These are phyloP conservation scores for Gerris buenoi DNA, from an alignment of 1,140 invertebrate genomes.

Conservation along the genomic window DNA sequence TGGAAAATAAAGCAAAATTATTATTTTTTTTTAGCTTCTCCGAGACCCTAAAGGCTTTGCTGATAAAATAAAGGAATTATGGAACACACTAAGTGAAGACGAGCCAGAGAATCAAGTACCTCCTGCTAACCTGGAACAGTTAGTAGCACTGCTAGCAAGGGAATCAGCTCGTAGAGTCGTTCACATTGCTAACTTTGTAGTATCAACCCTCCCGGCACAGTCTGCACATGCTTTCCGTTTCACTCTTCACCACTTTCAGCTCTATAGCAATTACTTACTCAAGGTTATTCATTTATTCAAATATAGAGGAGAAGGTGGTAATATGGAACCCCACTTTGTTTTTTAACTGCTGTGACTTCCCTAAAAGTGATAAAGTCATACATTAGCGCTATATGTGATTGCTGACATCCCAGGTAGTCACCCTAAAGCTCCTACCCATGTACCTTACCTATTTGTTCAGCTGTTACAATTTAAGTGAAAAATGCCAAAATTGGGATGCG, in stretches of 20 bases:
- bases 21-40: slow-evolving; percentile 40
- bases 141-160: slow-evolving; percentile 51
- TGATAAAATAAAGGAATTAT: slow-evolving; percentile 52
- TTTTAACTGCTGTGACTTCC: too few species aligned
- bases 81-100: slow-evolving; percentile 48
- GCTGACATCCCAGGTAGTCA: too few species aligned
- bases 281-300: slow-evolving; percentile 11
- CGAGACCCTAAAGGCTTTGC: slow-evolving; percentile 59
- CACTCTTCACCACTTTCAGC: slow-evolving; percentile 6
- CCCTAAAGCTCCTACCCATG: too few species aligned
- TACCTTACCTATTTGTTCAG: too few species aligned
- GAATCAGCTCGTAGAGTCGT: slow-evolving; percentile 58
- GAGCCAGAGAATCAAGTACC: slow-evolving; percentile 69
- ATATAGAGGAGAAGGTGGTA: too few species aligned
- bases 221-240: slow-evolving; percentile 8
- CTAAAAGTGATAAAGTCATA: too few species aligned
- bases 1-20: too few species aligned
- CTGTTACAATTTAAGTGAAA: too few species aligned
- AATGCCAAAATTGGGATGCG: too few species aligned
- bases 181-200: slow-evolving; percentile 49
- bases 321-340: too few species aligned
- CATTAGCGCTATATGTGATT: too few species aligned
- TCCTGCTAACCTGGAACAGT: slow-evolving; percentile 54
- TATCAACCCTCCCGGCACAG: slow-evolving; percentile 8
- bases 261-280: slow-evolving; percentile 12